Evolutionary conservation across 2,113 vertebrate genomes (phyloP).

Genomic region (Pelvicachromis taeniatus): DNA sequence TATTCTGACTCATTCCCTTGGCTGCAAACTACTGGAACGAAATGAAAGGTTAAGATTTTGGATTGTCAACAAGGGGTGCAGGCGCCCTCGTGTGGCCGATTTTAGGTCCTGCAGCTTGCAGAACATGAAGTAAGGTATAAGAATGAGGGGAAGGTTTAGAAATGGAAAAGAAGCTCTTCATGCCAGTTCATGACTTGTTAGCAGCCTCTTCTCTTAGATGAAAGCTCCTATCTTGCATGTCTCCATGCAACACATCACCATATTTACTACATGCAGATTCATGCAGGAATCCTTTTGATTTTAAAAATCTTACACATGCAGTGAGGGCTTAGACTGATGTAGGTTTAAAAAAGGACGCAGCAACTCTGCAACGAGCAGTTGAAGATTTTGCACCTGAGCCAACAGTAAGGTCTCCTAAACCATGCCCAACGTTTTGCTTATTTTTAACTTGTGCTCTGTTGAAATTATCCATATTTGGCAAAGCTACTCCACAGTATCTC

Average conservation of each 20-base stretch:
- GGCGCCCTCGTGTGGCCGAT: conserved; percentile 40
- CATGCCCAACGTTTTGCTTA: neutral
- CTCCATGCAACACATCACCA: neutral
- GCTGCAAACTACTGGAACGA: conserved; percentile 47
- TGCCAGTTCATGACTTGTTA: neutral
- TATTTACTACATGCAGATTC: neutral
- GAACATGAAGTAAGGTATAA: neutral
- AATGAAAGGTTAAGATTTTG: conserved; percentile 17
- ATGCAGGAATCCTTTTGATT: neutral
- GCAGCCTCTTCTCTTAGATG: neutral
- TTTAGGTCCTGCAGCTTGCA: neutral
- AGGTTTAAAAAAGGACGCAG: neutral
- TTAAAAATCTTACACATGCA: accelerated
- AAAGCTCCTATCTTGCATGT: neutral
- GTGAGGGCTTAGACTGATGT: neutral
- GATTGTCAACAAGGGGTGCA: neutral
- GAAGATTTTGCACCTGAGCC: neutral
- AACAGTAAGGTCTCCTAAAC: neutral
- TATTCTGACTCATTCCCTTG: conserved; percentile 60
- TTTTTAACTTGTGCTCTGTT: neutral
- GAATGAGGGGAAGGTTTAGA: neutral
- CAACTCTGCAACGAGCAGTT: neutral
- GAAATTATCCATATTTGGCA: neutral
- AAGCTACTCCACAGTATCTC: neutral
- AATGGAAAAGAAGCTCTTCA: neutral